Evolutionary conservation across 2,888 invertebrate genomes (phyloP), one percentile per base, ranked within the genome.

Genomic region (Nephrotoma flavescens): DNA sequence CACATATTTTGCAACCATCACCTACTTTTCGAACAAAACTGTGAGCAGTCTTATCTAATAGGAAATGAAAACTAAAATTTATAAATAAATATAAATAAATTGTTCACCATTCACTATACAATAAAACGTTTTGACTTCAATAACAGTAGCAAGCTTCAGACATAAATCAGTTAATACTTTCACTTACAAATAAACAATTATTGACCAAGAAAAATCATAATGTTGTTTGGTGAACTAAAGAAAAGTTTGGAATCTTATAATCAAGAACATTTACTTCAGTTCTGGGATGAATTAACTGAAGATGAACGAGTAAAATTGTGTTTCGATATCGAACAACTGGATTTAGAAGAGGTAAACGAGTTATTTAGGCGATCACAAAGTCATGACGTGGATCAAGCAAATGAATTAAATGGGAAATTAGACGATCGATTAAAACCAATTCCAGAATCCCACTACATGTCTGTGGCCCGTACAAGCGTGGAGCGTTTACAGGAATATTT

Each of bases 401-500:
- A 93, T 88, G 93, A 94, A 86, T 94, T 94, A 88, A 92, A 93
- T 31, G 93, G 94, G 89, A 96, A 95, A 90, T 90, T 96, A 83
- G 97, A 98, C 89, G 95, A 96, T 88, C 94, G 95, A 88, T 93
- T 98, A 90, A 94, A 96, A 89, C 97, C 98, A 0, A 94, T 98
- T 86, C 96, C 97, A 0, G 92, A 94, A n/a, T 93, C 95, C 11
- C 94, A 96, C 88, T 95, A 96, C 89, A 96, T 96, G 86, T 95
- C 97, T 0, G 94, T 96, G n/a, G 93, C 94, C 0, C 92, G 94
- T n/a, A 93, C 95, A 9, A 91, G 93, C 1, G 89, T 92, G 0
- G 94, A 95, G 11, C 93, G 94, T 88, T 91, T 97, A 41, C 90
- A 92, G 15, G 92, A 93, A 9, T 98, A 97, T 89, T 94, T 96